phyloP scores from a whole-genome alignment of 1,140 invertebrate species.

The Ceratina calcarata region DNA sequence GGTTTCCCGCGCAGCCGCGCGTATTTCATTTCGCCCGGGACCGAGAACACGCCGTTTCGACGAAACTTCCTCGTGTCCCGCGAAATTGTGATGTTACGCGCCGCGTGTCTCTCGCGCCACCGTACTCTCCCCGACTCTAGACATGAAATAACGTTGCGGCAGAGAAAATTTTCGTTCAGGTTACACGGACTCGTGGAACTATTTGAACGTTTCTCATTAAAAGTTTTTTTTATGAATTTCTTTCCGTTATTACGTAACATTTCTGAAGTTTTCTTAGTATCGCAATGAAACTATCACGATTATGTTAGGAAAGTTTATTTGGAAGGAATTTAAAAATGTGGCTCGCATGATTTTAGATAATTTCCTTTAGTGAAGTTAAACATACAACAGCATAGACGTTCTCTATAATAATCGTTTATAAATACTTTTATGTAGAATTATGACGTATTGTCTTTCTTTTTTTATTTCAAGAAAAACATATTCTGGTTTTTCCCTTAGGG shows the following conservation, averaged over 20 bases:
- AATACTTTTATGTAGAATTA: neutral
- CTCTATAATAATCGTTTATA: too few species aligned
- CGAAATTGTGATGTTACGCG: slow-evolving; percentile 11
- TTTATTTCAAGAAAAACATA: neutral
- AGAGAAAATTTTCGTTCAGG: neutral
- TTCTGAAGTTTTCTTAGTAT: too few species aligned
- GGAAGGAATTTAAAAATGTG: too few species aligned
- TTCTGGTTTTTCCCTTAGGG: neutral
- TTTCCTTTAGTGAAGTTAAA: too few species aligned
- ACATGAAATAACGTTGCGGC: neutral
- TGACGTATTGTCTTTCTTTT: neutral
- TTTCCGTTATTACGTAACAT: too few species aligned
- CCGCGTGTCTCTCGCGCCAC: neutral
- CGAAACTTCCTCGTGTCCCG: neutral
- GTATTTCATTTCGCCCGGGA: neutral
- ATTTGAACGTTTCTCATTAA: too few species aligned
- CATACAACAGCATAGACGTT: too few species aligned
- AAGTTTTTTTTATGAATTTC: too few species aligned
- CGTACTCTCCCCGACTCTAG: neutral
- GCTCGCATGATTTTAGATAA: too few species aligned
- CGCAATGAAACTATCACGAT: too few species aligned
- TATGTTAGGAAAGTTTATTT: too few species aligned
- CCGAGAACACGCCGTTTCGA: slow-evolving; percentile 5
- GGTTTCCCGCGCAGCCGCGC: neutral
- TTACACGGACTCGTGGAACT: neutral